These are phyloP conservation scores for Pterocles orientalis DNA, from an alignment of 2,113 vertebrate species.

Conservation along the genomic window DNA sequence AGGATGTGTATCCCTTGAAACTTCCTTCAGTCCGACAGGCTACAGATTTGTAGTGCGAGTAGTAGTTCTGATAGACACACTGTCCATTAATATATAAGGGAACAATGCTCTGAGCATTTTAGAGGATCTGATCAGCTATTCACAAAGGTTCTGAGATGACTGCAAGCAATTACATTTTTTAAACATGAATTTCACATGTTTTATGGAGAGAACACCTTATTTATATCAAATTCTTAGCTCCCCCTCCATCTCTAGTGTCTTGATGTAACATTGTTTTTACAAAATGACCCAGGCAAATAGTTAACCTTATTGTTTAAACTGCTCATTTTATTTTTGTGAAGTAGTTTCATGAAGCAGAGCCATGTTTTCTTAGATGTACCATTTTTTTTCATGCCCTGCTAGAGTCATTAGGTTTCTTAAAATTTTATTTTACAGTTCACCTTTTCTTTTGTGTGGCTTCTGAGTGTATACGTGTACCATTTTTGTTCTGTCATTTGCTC, in stretches of 20 bases:
- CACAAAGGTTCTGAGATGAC: background rate
- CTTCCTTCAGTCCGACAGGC: background rate
- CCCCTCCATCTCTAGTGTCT: background rate
- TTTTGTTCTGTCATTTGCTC: background rate
- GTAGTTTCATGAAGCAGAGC: background rate
- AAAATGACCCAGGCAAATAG: background rate
- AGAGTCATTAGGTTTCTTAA: background rate
- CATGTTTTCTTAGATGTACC: background rate
- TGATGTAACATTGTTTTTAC: background rate
- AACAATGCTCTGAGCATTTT: background rate
- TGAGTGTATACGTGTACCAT: background rate
- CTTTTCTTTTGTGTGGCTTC: background rate
- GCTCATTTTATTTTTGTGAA: background rate
- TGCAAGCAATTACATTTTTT: background rate
- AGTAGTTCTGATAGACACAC: background rate
- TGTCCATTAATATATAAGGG: background rate
- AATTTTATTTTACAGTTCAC: background rate
- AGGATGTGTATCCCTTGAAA: background rate
- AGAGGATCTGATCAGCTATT: background rate
- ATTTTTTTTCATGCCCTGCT: background rate
- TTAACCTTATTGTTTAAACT: background rate
- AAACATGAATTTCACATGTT: background rate
- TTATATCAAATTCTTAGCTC: background rate
- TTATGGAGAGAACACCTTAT: background rate
- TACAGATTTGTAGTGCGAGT: background rate